phyloP scores from a whole-genome alignment of 2,113 vertebrate species.

The Micromys minutus region DNA sequence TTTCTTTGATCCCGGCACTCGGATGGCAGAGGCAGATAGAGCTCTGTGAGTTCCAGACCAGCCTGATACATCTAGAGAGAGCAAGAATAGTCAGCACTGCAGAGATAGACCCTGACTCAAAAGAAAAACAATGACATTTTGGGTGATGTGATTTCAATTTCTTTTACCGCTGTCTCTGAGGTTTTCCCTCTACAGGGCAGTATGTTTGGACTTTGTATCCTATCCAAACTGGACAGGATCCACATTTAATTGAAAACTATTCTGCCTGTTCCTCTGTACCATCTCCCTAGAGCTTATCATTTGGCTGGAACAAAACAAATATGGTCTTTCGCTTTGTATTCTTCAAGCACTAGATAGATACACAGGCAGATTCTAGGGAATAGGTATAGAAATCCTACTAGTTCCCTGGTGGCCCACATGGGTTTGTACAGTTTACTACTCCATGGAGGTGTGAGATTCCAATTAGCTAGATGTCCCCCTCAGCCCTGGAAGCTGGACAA shows the following conservation, averaged over 20 bases:
- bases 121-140: not conserved
- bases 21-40: not conserved
- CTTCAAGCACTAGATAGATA: slow-evolving; percentile 26
- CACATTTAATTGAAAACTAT: slow-evolving; percentile 44
- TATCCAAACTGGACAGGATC: slow-evolving; percentile 36
- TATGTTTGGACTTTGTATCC: slow-evolving; percentile 20
- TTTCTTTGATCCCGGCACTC: not conserved
- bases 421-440: slow-evolving; percentile 29
- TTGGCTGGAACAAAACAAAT: slow-evolving; percentile 50
- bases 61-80: not conserved
- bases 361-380: slow-evolving; percentile 33
- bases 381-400: slow-evolving; percentile 8
- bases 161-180: slow-evolving; percentile 25
- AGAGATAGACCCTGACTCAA: not conserved
- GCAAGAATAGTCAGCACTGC: not conserved
- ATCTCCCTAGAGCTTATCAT: slow-evolving; percentile 12
- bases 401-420: slow-evolving; percentile 67
- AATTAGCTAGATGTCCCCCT: not conserved
- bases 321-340: not conserved
- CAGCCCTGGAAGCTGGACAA: not conserved
- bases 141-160: not conserved
- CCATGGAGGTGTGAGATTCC: not conserved
- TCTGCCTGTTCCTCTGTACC: slow-evolving; percentile 41
- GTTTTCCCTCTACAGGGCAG: not conserved
- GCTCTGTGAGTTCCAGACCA: not conserved